Evolutionary conservation across 2,797 vertebrate genomes (phyloP).

Genomic region (Leuciscus waleckii): DNA sequence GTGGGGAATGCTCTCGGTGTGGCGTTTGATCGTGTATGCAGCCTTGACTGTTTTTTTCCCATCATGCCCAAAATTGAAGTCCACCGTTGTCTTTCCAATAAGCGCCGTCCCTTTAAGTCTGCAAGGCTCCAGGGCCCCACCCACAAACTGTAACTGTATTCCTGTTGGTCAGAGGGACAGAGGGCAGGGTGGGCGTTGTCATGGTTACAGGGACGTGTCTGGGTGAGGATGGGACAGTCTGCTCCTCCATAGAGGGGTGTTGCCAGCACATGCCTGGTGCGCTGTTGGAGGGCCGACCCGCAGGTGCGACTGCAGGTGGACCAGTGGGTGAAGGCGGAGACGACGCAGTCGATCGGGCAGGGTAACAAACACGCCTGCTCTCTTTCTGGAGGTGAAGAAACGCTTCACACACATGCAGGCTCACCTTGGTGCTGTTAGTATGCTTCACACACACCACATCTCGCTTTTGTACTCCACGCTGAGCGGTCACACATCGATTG

Average conservation of each 20-base stretch:
- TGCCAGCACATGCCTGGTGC: slow-evolving; percentile 73
- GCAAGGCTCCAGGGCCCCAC: slow-evolving; percentile 83
- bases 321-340: slow-evolving; percentile 83
- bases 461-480: slow-evolving; percentile 82
- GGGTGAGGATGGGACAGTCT: slow-evolving; percentile 80
- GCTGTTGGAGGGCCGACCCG: slow-evolving; percentile 73
- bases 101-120: slow-evolving; percentile 67
- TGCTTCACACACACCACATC: slow-evolving; percentile 76
- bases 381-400: slow-evolving; percentile 73
- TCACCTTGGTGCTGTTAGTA: slow-evolving; percentile 72
- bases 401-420: slow-evolving; percentile 78
- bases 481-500: slow-evolving; percentile 79
- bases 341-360: slow-evolving; percentile 83
- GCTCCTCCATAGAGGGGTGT: slow-evolving; percentile 82
- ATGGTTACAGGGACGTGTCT: slow-evolving; percentile 72
- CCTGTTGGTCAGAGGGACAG: slow-evolving; percentile 79
- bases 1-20: slow-evolving; percentile 36
- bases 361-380: slow-evolving; percentile 86
- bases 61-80: slow-evolving; percentile 77
- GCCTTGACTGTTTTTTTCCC: slow-evolving; percentile 53
- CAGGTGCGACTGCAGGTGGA: slow-evolving; percentile 77
- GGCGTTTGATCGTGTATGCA: slow-evolving; percentile 36
- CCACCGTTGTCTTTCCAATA: slow-evolving; percentile 78
- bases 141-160: slow-evolving; percentile 81
- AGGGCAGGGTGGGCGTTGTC: slow-evolving; percentile 68